These are phyloP conservation scores for Odontocolon sp. DNA, from an alignment of 2,888 invertebrate genomes.

Conservation along the genomic window DNA sequence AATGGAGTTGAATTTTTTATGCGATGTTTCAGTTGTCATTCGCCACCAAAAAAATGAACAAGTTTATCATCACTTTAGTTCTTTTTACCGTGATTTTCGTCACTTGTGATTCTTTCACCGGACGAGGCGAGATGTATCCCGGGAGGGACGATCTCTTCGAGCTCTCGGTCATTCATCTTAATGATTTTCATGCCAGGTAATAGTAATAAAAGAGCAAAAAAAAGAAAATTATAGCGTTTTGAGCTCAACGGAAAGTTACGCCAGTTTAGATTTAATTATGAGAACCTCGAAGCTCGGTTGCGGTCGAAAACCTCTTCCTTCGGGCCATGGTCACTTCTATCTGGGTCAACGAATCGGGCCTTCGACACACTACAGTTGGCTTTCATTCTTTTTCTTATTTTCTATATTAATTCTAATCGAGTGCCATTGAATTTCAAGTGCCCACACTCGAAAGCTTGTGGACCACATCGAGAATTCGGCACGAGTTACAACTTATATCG, in stretches of 20 bases:
- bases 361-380: slow-evolving; percentile 6
- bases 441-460: background rate
- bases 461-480: no score
- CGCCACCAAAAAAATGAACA: slow-evolving; percentile 20
- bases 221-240: background rate
- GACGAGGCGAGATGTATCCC: slow-evolving; percentile 66
- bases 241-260: background rate
- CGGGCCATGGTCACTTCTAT: background rate
- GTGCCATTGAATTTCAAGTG: background rate
- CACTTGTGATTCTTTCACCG: slow-evolving; percentile 67
- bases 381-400: slow-evolving; percentile 6
- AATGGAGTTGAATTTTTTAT: no score
- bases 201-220: background rate
- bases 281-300: background rate
- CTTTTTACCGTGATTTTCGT: slow-evolving; percentile 28
- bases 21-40: no score
- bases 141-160: slow-evolving; percentile 81
- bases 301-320: background rate
- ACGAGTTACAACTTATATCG: no score
- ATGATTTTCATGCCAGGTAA: slow-evolving; percentile 84
- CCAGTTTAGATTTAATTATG: background rate
- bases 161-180: slow-evolving; percentile 83
- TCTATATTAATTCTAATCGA: slow-evolving; percentile 7
- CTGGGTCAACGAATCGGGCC: slow-evolving; percentile 7
- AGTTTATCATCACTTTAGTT: background rate